These are phyloP conservation scores for Xiphorhynchus erythropygius DNA, from an alignment of 2,797 vertebrate genomes.

Conservation along the genomic window DNA sequence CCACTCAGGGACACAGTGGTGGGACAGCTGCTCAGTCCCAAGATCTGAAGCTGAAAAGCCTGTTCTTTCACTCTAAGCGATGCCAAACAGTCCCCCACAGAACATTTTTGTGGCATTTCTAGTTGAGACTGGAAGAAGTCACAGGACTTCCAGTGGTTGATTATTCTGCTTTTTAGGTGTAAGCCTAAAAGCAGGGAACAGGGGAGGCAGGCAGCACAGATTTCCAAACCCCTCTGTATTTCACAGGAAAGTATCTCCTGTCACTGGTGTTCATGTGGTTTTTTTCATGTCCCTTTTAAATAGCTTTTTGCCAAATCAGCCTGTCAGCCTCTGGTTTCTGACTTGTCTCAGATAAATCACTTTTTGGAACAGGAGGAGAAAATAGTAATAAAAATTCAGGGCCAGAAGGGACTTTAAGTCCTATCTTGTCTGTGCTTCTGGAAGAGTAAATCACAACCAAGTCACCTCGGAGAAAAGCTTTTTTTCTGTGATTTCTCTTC, in stretches of 20 bases:
- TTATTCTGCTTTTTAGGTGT: background rate
- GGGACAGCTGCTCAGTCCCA: background rate
- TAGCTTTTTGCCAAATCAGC: background rate
- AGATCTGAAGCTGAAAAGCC: background rate
- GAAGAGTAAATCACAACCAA: background rate
- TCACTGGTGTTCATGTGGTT: background rate
- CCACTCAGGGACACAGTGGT: fast-evolving
- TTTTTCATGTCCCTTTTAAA: background rate
- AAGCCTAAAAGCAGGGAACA: background rate
- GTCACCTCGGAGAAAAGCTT: background rate
- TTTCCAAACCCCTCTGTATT: background rate
- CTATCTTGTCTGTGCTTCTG: background rate
- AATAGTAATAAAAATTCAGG: background rate
- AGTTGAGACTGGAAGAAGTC: background rate
- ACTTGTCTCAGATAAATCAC: background rate
- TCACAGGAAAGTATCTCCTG: background rate
- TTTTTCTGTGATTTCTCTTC: background rate
- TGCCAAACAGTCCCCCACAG: background rate
- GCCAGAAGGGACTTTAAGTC: background rate
- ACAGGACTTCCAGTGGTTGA: background rate
- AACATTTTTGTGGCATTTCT: background rate
- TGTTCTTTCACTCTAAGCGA: background rate
- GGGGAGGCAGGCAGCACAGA: background rate
- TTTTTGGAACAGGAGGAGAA: background rate
- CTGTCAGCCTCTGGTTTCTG: background rate